These are phyloP conservation scores for Athene cunicularia DNA, from an alignment of 2,113 vertebrate species.

Conservation along the genomic window DNA sequence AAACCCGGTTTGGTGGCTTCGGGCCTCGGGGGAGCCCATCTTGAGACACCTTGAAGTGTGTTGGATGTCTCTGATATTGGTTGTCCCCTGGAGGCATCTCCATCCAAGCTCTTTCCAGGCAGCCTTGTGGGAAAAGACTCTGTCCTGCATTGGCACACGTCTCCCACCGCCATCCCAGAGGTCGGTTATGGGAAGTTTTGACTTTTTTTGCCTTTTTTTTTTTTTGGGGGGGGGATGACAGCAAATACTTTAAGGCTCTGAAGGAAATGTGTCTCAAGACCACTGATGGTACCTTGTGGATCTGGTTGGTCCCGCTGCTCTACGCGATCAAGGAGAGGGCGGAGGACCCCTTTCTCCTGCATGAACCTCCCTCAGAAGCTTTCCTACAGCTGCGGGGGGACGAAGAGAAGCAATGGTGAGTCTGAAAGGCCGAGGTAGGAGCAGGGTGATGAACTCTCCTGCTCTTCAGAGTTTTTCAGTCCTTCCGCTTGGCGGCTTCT, in stretches of 20 bases:
- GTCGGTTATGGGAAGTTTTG: too few species aligned
- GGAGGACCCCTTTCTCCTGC: accelerated
- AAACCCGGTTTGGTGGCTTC: background rate
- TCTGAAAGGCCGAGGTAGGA: background rate
- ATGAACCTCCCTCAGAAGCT: background rate
- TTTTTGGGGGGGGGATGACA: background rate
- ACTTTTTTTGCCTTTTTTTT: background rate
- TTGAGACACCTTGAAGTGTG: background rate
- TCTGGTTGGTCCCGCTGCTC: background rate
- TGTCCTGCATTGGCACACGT: accelerated
- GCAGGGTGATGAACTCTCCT: background rate
- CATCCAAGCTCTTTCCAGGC: background rate
- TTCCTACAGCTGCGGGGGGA: background rate
- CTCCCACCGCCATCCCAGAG: background rate
- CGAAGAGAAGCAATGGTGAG: background rate
- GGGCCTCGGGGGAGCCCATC: too few species aligned
- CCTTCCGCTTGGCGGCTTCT: background rate
- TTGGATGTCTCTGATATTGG: background rate
- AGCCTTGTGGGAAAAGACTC: too few species aligned
- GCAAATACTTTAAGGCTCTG: background rate
- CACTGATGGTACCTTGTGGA: background rate
- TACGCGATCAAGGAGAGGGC: background rate
- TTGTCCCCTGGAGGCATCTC: too few species aligned
- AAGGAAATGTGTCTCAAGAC: background rate
- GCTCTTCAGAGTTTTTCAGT: background rate